Conservation (phyloP, 2,113 vertebrate genomes). For the Manacus vitellinus region DNA sequence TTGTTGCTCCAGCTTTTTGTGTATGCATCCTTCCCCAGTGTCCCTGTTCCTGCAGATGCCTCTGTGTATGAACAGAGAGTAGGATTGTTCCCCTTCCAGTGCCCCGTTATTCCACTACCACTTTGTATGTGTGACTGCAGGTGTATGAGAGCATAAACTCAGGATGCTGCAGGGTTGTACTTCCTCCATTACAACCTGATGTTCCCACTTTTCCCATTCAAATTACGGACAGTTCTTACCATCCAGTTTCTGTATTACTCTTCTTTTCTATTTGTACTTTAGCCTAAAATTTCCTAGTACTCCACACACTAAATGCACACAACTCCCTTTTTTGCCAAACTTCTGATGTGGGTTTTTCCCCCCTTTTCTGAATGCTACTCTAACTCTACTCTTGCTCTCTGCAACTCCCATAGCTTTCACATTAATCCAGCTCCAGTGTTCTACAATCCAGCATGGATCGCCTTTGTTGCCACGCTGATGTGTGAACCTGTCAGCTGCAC, state of each 20-base stretch:
- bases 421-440: neutral
- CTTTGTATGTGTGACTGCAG: neutral
- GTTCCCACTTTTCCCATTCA: neutral
- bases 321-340: neutral
- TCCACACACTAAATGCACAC: accelerated
- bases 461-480: neutral
- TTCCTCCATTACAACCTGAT: accelerated
- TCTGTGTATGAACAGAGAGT: neutral
- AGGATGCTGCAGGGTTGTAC: neutral
- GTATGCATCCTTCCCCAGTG: neutral
- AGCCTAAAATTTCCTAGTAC: neutral
- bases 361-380: neutral
- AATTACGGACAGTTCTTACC: neutral
- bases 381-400: neutral
- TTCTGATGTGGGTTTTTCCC: accelerated
- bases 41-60: neutral
- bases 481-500: neutral
- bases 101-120: neutral
- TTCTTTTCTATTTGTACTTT: neutral
- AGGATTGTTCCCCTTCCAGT: neutral
- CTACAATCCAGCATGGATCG: neutral
- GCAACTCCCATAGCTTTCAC: neutral
- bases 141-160: neutral
- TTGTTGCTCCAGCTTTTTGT: neutral
- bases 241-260: neutral